Base-by-base conservation (phyloP, 2,888 invertebrate species). In the Mallateleia sp. region DNA sequence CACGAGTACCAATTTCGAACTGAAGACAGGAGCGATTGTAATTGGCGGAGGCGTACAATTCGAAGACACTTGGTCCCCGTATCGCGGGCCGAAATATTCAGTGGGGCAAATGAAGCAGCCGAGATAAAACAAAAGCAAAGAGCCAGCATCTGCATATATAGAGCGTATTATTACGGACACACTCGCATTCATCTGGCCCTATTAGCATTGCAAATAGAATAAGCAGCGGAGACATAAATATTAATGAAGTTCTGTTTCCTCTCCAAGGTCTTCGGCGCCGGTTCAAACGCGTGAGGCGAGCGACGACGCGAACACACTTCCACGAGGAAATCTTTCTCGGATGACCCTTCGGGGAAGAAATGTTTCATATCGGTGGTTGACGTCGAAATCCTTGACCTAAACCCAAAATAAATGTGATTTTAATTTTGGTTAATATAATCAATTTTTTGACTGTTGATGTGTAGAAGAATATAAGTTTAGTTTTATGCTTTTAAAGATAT, bases 161-260 rank as follows among this genome's bases (percentile, higher is more conserved):
- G 89, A 84, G 85, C 82, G 84, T 89, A 89, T 89, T 90, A 91
- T 90, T 91, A 88, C 89, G 77, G 69, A 84, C 88, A 88, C 90
- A 90, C 88, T 92, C 86, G 88, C 89, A 87, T 90, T 89, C 91
- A 88, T 91, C 90, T 88, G 83, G 56, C 69, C 54, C 72, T 90
- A 93, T 93, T 93, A 93, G 92, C 90, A 93, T 93, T 93, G 93
- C 93, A 93, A 93, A 93, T 93, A 91, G 90, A 93, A 93, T 93
- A 92, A 93, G 92, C 92, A 92, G 90, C 86, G 88, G 90, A 83
- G 89, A 85, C 91, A 93, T 93, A 93, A 93, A 93, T 93, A 93
- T 93, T 93, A 93, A 93, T 93, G 92, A 92, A 91, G 90, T 89
- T 91, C 91, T 90, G 91, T 91, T 92, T 90, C 92, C 90, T 90